Conservation (phyloP, 2,888 invertebrate genomes). For the Eurytoma adleriae region DNA sequence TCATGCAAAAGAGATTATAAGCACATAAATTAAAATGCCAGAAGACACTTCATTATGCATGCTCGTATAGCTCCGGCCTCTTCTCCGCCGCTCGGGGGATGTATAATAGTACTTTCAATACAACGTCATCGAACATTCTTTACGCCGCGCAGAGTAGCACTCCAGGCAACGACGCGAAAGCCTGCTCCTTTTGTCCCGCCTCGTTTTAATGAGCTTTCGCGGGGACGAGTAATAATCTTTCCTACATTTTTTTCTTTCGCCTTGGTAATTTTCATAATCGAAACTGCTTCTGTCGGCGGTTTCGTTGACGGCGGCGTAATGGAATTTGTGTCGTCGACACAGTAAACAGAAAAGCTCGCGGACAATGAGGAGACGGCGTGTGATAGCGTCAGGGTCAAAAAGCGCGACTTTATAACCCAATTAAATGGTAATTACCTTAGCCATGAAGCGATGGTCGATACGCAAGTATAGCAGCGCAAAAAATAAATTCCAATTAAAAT, state of each 20-base stretch:
- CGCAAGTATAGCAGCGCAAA: constrained; percentile 19
- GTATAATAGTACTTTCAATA: constrained; percentile 56
- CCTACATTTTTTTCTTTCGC: no score
- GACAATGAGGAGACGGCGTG: neutral
- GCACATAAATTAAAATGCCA: constrained; percentile 56
- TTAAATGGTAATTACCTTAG: constrained; percentile 44
- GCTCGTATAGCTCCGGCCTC: constrained; percentile 39
- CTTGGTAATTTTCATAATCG: no score
- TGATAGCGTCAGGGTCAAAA: constrained; percentile 15
- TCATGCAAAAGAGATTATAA: constrained; percentile 63
- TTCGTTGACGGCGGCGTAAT: no score
- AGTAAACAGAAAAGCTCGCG: no score
- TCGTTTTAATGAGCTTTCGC: no score
- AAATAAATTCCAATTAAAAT: constrained; percentile 57
- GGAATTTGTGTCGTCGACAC: no score
- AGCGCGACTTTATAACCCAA: constrained; percentile 40
- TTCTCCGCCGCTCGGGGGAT: constrained; percentile 13
- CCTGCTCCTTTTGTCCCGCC: constrained; percentile 8
- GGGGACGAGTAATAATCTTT: no score
- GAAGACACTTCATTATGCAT: constrained; percentile 57
- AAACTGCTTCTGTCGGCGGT: neutral
- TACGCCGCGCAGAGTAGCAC: neutral
- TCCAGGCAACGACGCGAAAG: no score
- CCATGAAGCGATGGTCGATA: constrained; percentile 19
- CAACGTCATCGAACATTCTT: constrained; percentile 53